These are phyloP conservation scores for Chinchilla lanigera DNA, from an alignment of 2,113 vertebrate genomes.

Conservation along the genomic window DNA sequence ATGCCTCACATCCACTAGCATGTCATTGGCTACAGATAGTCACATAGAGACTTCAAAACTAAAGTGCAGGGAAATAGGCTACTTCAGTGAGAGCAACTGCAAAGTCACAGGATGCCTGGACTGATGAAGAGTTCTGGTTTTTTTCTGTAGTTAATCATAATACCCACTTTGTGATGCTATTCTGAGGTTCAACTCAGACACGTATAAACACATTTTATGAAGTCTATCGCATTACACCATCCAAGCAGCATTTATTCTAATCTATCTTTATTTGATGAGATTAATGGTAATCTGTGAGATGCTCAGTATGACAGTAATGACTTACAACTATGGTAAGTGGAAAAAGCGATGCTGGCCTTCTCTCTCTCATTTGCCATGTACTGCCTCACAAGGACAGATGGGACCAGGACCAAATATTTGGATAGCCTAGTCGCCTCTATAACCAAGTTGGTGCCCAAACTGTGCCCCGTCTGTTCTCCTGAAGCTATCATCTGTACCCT, in stretches of 20 bases:
- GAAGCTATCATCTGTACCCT: conserved; percentile 62
- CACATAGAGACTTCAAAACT: not conserved
- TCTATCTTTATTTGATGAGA: not conserved
- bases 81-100: not conserved
- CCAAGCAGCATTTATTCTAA: conserved; percentile 20
- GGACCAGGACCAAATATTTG: conserved; percentile 75
- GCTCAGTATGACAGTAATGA: not conserved
- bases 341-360: conserved; percentile 14
- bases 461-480: conserved; percentile 68
- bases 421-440: conserved; percentile 42
- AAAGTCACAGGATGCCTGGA: not conserved
- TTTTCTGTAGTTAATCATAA: not conserved
- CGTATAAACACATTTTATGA: not conserved
- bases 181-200: not conserved
- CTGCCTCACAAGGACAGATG: conserved; percentile 65
- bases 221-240: not conserved
- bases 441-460: conserved; percentile 70
- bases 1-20: not conserved
- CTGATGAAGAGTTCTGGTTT: not conserved
- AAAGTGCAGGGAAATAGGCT: not conserved
- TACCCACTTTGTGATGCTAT: not conserved
- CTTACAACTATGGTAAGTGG: not conserved
- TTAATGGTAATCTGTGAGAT: conserved; percentile 24
- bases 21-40: not conserved
- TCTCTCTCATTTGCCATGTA: conserved; percentile 31